phyloP scores from a whole-genome alignment of 2,113 vertebrate species.

The Probosciger aterrimus region DNA sequence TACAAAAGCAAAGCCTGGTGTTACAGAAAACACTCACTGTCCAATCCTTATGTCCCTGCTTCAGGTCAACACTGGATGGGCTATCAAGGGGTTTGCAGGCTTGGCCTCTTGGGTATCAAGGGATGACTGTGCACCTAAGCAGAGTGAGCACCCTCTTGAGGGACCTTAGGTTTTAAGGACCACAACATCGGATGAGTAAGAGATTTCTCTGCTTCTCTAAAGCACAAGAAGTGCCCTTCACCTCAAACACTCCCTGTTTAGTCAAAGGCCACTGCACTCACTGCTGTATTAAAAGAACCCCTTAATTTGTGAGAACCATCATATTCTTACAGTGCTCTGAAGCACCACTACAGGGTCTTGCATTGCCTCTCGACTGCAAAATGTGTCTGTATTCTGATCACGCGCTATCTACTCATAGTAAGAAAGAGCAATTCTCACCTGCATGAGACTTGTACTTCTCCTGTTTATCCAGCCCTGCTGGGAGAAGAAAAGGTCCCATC shows the following conservation, averaged over 20 bases:
- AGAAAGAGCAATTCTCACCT: constrained; percentile 29
- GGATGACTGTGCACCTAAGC: background rate
- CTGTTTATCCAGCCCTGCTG: constrained; percentile 20
- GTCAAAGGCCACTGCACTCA: background rate
- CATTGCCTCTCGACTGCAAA: background rate
- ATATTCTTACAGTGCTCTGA: background rate
- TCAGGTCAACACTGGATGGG: background rate
- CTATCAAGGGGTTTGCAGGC: background rate
- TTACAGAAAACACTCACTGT: background rate
- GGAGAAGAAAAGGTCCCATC: background rate
- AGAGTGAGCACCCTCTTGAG: background rate
- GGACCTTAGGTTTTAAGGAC: background rate
- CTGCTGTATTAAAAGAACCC: background rate
- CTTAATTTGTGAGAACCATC: background rate
- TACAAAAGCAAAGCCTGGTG: background rate
- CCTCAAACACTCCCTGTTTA: background rate
- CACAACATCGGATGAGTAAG: background rate
- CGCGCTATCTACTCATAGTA: background rate
- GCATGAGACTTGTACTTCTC: background rate
- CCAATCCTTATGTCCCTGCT: background rate
- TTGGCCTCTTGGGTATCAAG: background rate
- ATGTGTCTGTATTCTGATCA: accelerated
- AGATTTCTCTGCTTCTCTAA: background rate
- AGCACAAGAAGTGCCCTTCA: background rate
- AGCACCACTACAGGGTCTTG: background rate